Evolutionary conservation across 2,888 invertebrate species (phyloP).

Genomic region (Bellardia pandia): DNA sequence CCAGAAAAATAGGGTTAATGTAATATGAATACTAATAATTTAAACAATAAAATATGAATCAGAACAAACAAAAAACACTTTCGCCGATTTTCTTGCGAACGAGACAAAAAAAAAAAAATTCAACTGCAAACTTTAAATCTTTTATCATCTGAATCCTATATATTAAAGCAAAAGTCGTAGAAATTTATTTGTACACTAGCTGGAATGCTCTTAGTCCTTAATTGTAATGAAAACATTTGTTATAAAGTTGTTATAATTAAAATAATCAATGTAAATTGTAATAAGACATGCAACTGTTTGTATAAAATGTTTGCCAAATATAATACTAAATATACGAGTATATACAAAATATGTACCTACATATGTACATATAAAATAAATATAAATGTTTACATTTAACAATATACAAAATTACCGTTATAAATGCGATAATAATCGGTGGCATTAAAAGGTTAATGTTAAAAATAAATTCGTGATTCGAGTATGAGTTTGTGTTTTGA

Average conservation of each 20-base stretch:
- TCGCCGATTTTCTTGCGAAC: too few species aligned
- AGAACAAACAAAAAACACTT: too few species aligned
- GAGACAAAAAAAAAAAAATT: too few species aligned
- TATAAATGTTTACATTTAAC: neutral
- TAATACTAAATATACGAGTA: too few species aligned
- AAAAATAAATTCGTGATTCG: slow-evolving; percentile 41
- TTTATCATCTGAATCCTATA: too few species aligned
- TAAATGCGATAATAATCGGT: slow-evolving; percentile 26
- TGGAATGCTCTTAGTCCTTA: neutral
- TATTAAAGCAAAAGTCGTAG: too few species aligned
- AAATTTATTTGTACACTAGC: neutral
- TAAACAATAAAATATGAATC: too few species aligned
- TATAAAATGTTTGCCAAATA: neutral
- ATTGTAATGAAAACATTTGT: slow-evolving; percentile 22
- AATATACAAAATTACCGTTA: slow-evolving; percentile 9
- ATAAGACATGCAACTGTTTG: slow-evolving; percentile 39
- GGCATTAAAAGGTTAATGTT: slow-evolving; percentile 60
- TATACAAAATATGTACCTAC: too few species aligned
- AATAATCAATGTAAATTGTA: slow-evolving; percentile 32
- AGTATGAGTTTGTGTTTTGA: neutral
- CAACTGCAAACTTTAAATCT: too few species aligned
- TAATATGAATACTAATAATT: too few species aligned
- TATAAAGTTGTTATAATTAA: slow-evolving; percentile 18
- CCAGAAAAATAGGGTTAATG: too few species aligned
- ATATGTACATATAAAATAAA: neutral